Evolutionary conservation across 2,113 vertebrate species (phyloP).

Genomic region (Buteo buteo): DNA sequence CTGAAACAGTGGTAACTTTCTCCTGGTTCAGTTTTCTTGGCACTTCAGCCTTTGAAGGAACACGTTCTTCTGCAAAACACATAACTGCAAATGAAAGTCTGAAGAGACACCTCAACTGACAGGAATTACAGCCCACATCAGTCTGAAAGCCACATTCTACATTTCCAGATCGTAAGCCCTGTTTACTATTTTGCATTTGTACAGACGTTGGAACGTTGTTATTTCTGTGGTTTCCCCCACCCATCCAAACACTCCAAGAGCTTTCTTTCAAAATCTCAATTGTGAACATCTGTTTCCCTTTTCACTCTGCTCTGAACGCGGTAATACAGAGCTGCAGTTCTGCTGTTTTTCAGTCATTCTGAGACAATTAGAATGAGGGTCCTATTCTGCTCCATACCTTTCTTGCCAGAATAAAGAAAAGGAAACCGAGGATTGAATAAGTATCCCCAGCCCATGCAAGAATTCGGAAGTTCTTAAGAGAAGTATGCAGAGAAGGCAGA

Average conservation of each 20-base stretch:
- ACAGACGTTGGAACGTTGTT: conserved; percentile 10
- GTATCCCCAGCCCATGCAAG: neutral
- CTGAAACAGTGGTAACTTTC: conserved; percentile 12
- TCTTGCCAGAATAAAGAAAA: neutral
- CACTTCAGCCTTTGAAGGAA: neutral
- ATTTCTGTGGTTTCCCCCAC: conserved; percentile 10
- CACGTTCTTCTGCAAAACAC: conserved; percentile 65
- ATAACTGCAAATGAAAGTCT: neutral
- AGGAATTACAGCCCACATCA: neutral
- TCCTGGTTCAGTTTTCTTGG: conserved; percentile 27
- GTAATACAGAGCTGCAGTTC: neutral
- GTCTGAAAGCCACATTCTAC: neutral
- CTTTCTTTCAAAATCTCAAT: neutral
- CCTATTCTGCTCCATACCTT: neutral
- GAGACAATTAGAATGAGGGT: neutral
- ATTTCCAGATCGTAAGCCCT: neutral
- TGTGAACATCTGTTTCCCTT: conserved; percentile 51
- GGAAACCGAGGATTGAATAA: neutral
- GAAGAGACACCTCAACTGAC: neutral
- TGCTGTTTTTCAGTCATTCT: neutral
- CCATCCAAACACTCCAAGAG: neutral
- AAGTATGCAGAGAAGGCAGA: neutral
- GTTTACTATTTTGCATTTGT: neutral
- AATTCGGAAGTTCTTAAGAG: neutral
- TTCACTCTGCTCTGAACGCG: neutral